Evolutionary conservation across 2,888 invertebrate genomes (phyloP), one percentile per base, ranked within the genome.

Genomic region (Caenorhabditis sp.): DNA sequence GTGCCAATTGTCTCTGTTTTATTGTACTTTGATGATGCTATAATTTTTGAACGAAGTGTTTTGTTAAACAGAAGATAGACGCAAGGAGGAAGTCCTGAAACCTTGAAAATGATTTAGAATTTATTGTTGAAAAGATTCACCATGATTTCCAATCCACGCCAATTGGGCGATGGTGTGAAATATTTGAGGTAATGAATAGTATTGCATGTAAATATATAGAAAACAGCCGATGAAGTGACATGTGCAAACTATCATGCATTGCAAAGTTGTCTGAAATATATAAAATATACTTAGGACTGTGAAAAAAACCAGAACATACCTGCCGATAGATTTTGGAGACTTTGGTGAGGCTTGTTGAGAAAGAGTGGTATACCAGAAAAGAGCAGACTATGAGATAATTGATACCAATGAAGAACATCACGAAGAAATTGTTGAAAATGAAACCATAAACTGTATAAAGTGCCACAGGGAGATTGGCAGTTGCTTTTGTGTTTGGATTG

Each of bases 121-220:
- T 20, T 20, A 3, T 31, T 31, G 31, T 31, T 10, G 4, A 10
- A 31, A 10, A 31, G 31, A 53, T 21, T 12, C 64, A 76, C 76
- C 67, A 57, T 77, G 77, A 59, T 77, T 77, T 5, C 77, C 77
- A 54, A 77, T 77, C 77, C 77, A 77, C 7, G 77, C 77, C 31
- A 77, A 53, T 50, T 77, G 70, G 17, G 67, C 64, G 3, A 77
- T 56, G 23, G 70, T 65, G 36, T 57, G 70, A 14, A 74, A 54
- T 12, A 70, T 54, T 10, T 65, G 56, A 0, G 77, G 73, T 25
- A 77, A 63, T 57, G 53, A 61, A 38, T 73, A 70, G 25, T 74
- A 77, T 59, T 77, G 77, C 14, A 69, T 73, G 43, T 73, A 73
- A 36, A 77, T 67, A 56, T 75, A 75, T n/a, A 75, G 27, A 26